Percentiles rank a stretch among this genome's conserved stretches.
These are phyloP conservation scores for Euthynnus affinis DNA, from an alignment of 2,797 vertebrate genomes.

Conservation along the genomic window DNA sequence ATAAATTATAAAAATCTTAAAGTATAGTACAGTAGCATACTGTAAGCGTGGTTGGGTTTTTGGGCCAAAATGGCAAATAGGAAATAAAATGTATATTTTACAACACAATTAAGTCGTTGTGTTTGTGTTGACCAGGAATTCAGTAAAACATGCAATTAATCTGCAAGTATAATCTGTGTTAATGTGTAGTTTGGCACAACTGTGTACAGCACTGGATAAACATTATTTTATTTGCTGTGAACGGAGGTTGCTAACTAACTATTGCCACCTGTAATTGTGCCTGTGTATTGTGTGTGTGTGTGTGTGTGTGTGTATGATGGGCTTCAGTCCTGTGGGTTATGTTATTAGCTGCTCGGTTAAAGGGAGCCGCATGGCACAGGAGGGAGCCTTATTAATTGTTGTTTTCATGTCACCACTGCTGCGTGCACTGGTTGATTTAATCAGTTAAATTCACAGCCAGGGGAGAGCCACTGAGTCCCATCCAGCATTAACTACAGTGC, in stretches of 20 bases:
- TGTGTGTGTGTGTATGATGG: slow-evolving; percentile 73
- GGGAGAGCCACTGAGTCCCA: slow-evolving; percentile 83
- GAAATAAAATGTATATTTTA: slow-evolving; percentile 7
- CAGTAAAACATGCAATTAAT: slow-evolving; percentile 45
- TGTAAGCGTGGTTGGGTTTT: background rate
- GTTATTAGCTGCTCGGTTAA: slow-evolving; percentile 94
- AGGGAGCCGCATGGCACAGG: slow-evolving; percentile 82
- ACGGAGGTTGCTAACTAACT: slow-evolving; percentile 66
- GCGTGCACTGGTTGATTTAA: slow-evolving; percentile 91
- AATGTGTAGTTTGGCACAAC: slow-evolving; percentile 37
- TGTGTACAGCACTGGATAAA: slow-evolving; percentile 41
- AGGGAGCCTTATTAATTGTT: slow-evolving; percentile 92
- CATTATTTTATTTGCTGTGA: slow-evolving; percentile 57
- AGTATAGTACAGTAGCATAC: background rate
- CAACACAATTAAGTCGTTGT: slow-evolving; percentile 3
- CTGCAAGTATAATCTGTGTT: slow-evolving; percentile 45
- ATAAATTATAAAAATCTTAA: background rate
- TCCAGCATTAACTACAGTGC: slow-evolving; percentile 85
- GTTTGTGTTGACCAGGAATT: slow-evolving; percentile 33
- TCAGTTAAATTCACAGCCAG: slow-evolving; percentile 90
- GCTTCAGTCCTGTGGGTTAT: slow-evolving; percentile 86
- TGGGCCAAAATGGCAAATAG: background rate
- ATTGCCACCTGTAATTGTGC: slow-evolving; percentile 66
- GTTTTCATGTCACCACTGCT: slow-evolving; percentile 90
- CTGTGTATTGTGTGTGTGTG: slow-evolving; percentile 34